phyloP scores from a whole-genome alignment of 2,888 invertebrate genomes.

The Mycalesis mineus region DNA sequence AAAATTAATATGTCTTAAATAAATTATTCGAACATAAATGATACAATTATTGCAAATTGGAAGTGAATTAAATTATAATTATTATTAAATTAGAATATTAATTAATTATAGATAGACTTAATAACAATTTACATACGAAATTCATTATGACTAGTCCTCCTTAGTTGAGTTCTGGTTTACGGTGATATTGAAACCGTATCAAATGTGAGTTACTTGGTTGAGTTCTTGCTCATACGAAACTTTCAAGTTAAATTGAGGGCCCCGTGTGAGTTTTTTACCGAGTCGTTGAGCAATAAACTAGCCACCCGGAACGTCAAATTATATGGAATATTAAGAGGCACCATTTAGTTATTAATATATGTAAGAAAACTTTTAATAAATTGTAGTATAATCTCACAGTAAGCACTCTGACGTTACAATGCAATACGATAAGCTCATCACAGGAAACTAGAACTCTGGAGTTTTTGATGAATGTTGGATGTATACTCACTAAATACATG shows the following conservation, averaged over 20 bases:
- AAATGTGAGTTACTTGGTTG: conserved; percentile 27
- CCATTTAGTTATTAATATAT: no score
- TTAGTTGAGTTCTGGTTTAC: conserved; percentile 20
- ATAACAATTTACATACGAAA: conserved; percentile 33
- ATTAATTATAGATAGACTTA: conserved; percentile 18
- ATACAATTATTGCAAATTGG: conserved; percentile 35
- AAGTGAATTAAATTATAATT: conserved; percentile 23
- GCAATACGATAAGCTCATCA: background rate
- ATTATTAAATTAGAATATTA: conserved; percentile 31
- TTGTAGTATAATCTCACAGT: no score
- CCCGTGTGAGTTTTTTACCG: no score
- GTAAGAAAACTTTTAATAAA: no score
- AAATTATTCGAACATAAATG: conserved; percentile 29
- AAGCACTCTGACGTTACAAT: background rate
- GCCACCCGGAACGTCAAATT: no score
- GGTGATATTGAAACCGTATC: background rate
- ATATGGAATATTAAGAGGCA: no score
- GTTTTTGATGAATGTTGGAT: conserved; percentile 38
- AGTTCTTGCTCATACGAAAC: background rate
- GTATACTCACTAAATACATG: conserved; percentile 41
- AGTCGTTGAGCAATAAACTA: no score
- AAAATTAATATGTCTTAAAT: conserved; percentile 29
- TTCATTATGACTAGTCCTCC: conserved; percentile 60
- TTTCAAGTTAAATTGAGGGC: no score
- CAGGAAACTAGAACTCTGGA: conserved; percentile 26